These are phyloP conservation scores for Melanotaenia trifasciata DNA, from an alignment of 2,797 vertebrate species.

Conservation along the genomic window DNA sequence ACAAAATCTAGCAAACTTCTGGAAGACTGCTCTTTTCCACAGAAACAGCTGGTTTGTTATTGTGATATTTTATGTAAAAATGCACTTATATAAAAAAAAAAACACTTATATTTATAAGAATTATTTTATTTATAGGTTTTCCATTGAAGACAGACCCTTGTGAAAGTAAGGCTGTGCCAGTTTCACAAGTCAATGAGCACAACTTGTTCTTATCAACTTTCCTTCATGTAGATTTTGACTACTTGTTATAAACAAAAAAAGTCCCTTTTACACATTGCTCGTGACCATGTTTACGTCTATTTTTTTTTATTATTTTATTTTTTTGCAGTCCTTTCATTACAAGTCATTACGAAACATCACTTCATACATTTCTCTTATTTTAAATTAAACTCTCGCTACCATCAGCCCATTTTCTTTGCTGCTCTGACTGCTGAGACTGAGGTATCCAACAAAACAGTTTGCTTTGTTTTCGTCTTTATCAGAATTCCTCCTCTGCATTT, in stretches of 20 bases:
- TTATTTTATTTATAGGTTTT: constrained; percentile 44
- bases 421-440: background rate
- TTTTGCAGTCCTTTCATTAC: background rate
- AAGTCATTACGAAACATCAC: background rate
- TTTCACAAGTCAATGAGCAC: constrained; percentile 15
- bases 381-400: background rate
- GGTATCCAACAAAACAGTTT: background rate
- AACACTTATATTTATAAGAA: constrained; percentile 1
- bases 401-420: constrained; percentile 3
- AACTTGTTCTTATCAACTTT: background rate
- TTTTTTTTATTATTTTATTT: background rate
- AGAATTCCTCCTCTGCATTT: constrained; percentile 92
- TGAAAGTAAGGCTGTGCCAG: constrained; percentile 25
- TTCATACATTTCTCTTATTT: background rate
- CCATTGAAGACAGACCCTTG: constrained; percentile 16
- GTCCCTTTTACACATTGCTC: background rate
- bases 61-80: background rate
- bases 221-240: constrained; percentile 9
- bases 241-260: constrained; percentile 6
- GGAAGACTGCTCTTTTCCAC: background rate
- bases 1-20: background rate
- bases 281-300: background rate
- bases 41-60: background rate
- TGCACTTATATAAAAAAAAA: background rate
- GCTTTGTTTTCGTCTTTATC: constrained; percentile 34